phyloP scores from a whole-genome alignment of 1,140 invertebrate genomes.

The Drosophila kurseongensis region DNA sequence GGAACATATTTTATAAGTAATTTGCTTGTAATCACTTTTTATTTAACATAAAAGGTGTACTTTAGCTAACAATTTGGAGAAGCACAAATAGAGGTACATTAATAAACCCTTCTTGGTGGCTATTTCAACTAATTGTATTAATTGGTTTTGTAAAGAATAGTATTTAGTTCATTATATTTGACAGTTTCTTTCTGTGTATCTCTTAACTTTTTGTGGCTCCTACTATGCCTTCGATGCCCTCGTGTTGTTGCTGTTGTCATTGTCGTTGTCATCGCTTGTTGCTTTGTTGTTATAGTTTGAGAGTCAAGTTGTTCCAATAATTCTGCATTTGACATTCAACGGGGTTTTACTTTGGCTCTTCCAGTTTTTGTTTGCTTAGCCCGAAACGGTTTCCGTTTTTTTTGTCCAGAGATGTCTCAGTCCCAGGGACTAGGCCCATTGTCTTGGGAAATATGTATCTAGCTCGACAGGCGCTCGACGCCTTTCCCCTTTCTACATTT shows the following conservation, averaged over 20 bases:
- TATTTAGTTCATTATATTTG: neutral
- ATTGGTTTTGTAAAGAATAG: too few species aligned
- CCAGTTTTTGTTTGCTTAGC: constrained; percentile 31
- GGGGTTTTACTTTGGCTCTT: constrained; percentile 44
- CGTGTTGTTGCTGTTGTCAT: constrained; percentile 32
- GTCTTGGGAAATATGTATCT: constrained; percentile 44
- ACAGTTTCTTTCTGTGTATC: too few species aligned
- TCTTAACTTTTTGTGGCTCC: constrained; percentile 37
- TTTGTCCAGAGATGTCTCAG: constrained; percentile 46
- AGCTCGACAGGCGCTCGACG: constrained; percentile 21
- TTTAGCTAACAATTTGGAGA: neutral
- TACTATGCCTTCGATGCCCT: constrained; percentile 17
- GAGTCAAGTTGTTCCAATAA: constrained; percentile 79
- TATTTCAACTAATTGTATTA: too few species aligned
- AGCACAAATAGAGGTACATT: neutral
- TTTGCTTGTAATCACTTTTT: too few species aligned
- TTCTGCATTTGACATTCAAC: constrained; percentile 82
- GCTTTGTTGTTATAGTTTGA: constrained; percentile 64
- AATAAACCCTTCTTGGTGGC: too few species aligned
- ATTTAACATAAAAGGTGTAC: too few species aligned
- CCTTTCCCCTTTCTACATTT: constrained; percentile 27
- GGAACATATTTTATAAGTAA: too few species aligned
- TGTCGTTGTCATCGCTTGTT: constrained; percentile 63
- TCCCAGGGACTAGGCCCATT: constrained; percentile 58
- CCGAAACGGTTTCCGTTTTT: constrained; percentile 50